Evolutionary conservation across 2,797 vertebrate genomes (phyloP).

Genomic region (Bovichtus variegatus): DNA sequence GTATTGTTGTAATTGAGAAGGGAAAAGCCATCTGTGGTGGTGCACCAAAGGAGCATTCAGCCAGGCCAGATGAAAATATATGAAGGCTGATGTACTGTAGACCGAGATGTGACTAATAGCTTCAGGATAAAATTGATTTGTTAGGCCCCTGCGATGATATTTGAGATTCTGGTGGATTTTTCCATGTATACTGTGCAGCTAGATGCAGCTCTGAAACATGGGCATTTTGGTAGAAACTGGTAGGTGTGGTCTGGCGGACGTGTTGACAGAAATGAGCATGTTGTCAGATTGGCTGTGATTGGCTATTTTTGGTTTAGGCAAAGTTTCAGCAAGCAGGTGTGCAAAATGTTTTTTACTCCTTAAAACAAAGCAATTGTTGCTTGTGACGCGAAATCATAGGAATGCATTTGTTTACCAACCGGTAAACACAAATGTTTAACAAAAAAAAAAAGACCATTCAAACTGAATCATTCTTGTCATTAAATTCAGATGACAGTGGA

Average conservation of each 20-base stretch:
- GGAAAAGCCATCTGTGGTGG: conserved; percentile 12
- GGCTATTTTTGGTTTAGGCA: conserved; percentile 41
- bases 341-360: too few species aligned
- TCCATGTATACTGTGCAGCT: background rate
- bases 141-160: background rate
- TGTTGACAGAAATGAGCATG: conserved; percentile 42
- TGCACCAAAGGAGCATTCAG: background rate
- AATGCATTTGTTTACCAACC: too few species aligned
- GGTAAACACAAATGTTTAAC: too few species aligned
- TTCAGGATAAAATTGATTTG: conserved; percentile 2
- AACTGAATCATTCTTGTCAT: background rate
- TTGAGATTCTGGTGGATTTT: conserved; percentile 15
- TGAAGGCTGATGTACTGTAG: background rate
- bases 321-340: conserved; percentile 45
- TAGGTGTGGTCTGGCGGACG: conserved; percentile 43
- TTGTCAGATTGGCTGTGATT: conserved; percentile 50
- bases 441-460: background rate
- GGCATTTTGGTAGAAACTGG: conserved; percentile 35
- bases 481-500: background rate
- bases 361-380: too few species aligned
- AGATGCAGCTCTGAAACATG: conserved; percentile 21
- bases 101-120: conserved; percentile 16
- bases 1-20: conserved; percentile 14
- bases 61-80: background rate
- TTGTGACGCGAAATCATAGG: too few species aligned